A percentile compares a stretch with the other conserved stretches of the same genome.
Evolutionary conservation across 2,888 invertebrate species (phyloP).

Genomic region (Amphimallon solstitiale): DNA sequence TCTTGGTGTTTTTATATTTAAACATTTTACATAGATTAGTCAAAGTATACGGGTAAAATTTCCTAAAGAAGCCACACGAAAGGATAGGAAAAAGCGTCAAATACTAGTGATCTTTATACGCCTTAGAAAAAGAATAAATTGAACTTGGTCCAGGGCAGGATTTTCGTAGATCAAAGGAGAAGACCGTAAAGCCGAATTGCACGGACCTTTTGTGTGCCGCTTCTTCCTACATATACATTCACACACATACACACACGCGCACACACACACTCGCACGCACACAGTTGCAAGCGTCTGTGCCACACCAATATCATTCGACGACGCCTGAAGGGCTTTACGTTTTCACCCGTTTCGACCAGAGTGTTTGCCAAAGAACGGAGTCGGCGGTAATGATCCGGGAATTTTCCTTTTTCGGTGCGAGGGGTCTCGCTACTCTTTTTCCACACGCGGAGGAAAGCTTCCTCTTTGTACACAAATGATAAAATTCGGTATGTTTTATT

Average conservation of each 20-base stretch:
- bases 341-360: slow-evolving; percentile 3
- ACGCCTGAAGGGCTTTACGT: slow-evolving; percentile 27
- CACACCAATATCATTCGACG: slow-evolving; percentile 25
- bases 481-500: slow-evolving; percentile 8
- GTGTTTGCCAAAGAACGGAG: slow-evolving; percentile 24
- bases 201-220: slow-evolving; percentile 18
- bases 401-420: slow-evolving; percentile 17
- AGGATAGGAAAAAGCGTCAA: background rate
- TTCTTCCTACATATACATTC: slow-evolving; percentile 11
- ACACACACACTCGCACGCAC: slow-evolving; percentile 9
- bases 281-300: slow-evolving; percentile 5
- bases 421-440: slow-evolving; percentile 1
- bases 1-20: too few relatives aligned
- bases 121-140: slow-evolving; percentile 45
- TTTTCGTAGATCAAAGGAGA: slow-evolving; percentile 44
- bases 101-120: slow-evolving; percentile 20
- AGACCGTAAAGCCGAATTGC: slow-evolving; percentile 43
- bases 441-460: background rate
- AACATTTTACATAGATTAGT: too few relatives aligned
- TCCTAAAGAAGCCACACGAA: background rate
- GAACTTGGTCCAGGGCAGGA: slow-evolving; percentile 41
- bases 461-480: background rate
- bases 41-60: too few relatives aligned
- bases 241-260: slow-evolving; percentile 8
- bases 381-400: slow-evolving; percentile 26